Conservation (phyloP, 2,797 vertebrate species). For the Cyprinodon diabolis region DNA sequence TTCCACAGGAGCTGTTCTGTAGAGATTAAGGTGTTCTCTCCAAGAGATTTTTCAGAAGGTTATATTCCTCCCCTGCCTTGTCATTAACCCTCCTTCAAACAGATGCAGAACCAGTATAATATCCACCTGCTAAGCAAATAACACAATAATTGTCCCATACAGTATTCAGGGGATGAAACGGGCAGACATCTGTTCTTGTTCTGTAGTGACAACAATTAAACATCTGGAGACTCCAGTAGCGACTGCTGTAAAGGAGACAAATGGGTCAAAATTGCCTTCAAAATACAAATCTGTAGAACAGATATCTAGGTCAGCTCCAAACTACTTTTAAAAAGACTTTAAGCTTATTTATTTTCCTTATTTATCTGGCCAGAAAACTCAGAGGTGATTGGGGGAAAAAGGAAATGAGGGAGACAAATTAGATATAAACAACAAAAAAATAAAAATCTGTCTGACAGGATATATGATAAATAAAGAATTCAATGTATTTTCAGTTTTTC, state of each 20-base stretch:
- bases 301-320: constrained; percentile 58
- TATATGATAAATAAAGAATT: constrained; percentile 10
- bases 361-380: constrained; percentile 33
- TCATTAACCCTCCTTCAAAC: constrained; percentile 68
- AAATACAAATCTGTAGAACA: constrained; percentile 40
- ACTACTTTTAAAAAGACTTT: constrained; percentile 10
- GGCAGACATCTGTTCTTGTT: constrained; percentile 66
- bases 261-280: constrained; percentile 39
- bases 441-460: constrained; percentile 7
- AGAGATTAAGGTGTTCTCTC: constrained; percentile 45
- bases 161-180: constrained; percentile 45
- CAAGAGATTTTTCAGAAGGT: constrained; percentile 44
- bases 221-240: constrained; percentile 65
- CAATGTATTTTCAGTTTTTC: constrained; percentile 24
- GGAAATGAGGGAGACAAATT: constrained; percentile 14
- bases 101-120: constrained; percentile 57
- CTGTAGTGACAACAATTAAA: constrained; percentile 59
- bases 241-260: constrained; percentile 61
- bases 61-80: constrained; percentile 47
- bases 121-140: constrained; percentile 55
- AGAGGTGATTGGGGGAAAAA: constrained; percentile 19
- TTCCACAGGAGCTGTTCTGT: constrained; percentile 38
- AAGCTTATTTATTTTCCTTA: constrained; percentile 25
- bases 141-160: constrained; percentile 39
- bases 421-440: neutral